Percentiles rank a stretch among this genome's conserved stretches.
Evolutionary conservation across 2,888 invertebrate species (phyloP).

Genomic region (Synergus laeviventris): DNA sequence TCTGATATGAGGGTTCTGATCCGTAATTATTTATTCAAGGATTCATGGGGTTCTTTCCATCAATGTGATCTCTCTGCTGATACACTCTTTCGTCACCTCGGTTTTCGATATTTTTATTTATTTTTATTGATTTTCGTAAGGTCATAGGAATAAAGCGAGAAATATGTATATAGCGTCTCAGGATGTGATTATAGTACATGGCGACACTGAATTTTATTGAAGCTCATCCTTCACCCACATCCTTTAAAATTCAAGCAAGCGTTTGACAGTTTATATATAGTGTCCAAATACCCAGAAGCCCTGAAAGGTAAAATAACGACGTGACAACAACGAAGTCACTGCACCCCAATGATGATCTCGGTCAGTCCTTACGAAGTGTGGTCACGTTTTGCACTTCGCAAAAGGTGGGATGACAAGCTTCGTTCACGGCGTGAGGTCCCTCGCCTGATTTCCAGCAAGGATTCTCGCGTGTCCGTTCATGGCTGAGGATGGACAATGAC

Average conservation of each 20-base stretch:
- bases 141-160: too few relatives aligned
- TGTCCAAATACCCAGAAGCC: constrained; percentile 26
- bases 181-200: too few relatives aligned
- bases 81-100: too few relatives aligned
- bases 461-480: constrained; percentile 56
- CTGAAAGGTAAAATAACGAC: constrained; percentile 55
- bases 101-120: too few relatives aligned
- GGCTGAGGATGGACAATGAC: constrained; percentile 63
- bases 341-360: constrained; percentile 51
- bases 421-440: constrained; percentile 69
- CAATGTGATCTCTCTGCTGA: too few relatives aligned
- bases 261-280: constrained; percentile 17
- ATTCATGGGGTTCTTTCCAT: too few relatives aligned
- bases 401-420: constrained; percentile 63
- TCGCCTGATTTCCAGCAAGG: constrained; percentile 63
- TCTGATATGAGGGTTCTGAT: too few relatives aligned
- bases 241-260: constrained; percentile 16
- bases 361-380: constrained; percentile 57
- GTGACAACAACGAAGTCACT: constrained; percentile 47
- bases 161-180: too few relatives aligned
- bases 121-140: too few relatives aligned
- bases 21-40: too few relatives aligned
- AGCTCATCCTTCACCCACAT: background rate
- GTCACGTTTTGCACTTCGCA: constrained; percentile 60
- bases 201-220: constrained; percentile 1